These are phyloP conservation scores for Dipodomys merriami DNA, from an alignment of 2,113 vertebrate species.

Conservation along the genomic window DNA sequence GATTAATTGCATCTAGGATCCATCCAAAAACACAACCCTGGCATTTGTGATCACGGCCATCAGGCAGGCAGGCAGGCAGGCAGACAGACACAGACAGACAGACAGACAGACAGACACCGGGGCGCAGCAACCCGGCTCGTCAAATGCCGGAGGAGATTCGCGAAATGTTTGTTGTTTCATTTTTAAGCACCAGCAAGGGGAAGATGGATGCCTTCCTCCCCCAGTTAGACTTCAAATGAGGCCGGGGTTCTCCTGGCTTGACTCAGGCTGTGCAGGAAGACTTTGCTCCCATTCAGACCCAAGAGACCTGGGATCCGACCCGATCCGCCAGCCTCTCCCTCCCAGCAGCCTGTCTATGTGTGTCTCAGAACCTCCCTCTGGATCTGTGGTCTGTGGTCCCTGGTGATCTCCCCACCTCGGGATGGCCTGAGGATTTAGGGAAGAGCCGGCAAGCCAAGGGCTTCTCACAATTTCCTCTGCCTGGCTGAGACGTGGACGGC, in stretches of 20 bases:
- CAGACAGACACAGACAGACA: no score
- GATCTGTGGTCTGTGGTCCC: neutral
- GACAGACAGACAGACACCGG: no score
- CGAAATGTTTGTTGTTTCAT: neutral
- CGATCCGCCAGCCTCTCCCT: neutral
- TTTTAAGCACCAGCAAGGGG: slow-evolving; percentile 65
- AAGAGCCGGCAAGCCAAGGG: neutral
- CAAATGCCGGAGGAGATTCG: neutral
- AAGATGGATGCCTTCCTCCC: slow-evolving; percentile 50
- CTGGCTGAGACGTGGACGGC: neutral
- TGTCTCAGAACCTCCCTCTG: neutral
- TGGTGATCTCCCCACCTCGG: slow-evolving; percentile 10
- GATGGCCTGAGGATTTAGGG: slow-evolving; percentile 5
- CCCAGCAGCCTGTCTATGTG: no score
- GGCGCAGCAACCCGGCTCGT: no score
- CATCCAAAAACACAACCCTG: slow-evolving; percentile 18
- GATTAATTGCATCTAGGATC: slow-evolving; percentile 61
- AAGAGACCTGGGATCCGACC: slow-evolving; percentile 41
- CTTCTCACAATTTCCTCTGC: neutral
- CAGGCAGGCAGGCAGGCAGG: slow-evolving; percentile 34
- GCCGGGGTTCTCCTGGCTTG: slow-evolving; percentile 33
- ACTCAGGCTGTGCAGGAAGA: slow-evolving; percentile 64
- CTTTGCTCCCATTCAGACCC: slow-evolving; percentile 59
- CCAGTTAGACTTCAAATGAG: slow-evolving; percentile 8
- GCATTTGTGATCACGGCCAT: slow-evolving; percentile 44